Evolutionary conservation across 2,888 invertebrate genomes (phyloP).

Genomic region (Tupiocoris notatus): DNA sequence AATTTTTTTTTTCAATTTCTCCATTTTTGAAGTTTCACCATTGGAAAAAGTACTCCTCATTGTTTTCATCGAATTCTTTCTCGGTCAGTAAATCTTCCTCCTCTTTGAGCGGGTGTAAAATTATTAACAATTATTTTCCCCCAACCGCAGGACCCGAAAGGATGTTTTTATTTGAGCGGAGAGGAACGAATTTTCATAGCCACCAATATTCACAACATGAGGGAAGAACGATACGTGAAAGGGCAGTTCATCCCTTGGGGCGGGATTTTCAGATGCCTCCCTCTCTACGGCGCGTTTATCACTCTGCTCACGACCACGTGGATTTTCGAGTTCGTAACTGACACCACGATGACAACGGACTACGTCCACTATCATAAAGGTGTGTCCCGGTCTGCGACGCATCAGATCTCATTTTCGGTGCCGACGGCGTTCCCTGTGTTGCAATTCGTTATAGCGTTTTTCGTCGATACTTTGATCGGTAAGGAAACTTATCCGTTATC

Average conservation of each 20-base stretch:
- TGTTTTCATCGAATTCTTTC: no score
- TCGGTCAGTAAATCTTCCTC: no score
- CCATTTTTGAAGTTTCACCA: no score
- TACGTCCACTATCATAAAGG: constrained; percentile 7
- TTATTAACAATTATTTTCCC: no score
- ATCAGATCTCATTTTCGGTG: background rate
- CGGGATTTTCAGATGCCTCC: constrained; percentile 3
- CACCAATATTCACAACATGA: background rate
- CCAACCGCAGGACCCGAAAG: constrained; percentile 34
- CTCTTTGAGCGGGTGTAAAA: no score
- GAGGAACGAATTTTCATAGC: constrained; percentile 12
- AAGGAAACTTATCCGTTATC: background rate
- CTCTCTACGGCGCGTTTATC: constrained; percentile 3
- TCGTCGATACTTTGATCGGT: constrained; percentile 14
- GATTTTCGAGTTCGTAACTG: constrained; percentile 16
- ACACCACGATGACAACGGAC: background rate
- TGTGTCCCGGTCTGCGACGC: background rate
- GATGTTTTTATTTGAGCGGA: constrained; percentile 20
- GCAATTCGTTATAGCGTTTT: constrained; percentile 6
- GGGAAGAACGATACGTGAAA: background rate
- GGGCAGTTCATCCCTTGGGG: constrained; percentile 13
- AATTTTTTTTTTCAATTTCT: no score
- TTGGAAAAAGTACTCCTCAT: no score
- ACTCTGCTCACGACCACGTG: background rate
- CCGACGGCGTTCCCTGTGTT: constrained; percentile 2